phyloP scores from a whole-genome alignment of 2,113 vertebrate species.

The Manacus vitellinus region DNA sequence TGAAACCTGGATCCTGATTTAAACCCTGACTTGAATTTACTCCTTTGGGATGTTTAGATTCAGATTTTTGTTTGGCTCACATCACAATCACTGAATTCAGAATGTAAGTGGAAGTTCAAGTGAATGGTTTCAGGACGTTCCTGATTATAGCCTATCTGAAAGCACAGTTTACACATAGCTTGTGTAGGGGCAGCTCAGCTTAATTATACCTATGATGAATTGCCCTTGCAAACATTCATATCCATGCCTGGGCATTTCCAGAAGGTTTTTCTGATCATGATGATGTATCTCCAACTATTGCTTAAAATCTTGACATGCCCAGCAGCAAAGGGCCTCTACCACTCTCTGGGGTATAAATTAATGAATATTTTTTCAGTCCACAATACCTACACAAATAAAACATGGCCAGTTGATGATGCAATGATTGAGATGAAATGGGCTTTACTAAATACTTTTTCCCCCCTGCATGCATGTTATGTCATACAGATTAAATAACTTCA shows the following conservation, averaged over 20 bases:
- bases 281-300: not conserved
- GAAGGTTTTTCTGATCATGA: not conserved
- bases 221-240: not conserved
- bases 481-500: not conserved
- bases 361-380: not conserved
- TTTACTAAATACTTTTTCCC: not conserved
- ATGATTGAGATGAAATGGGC: not conserved
- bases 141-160: slow-evolving; percentile 2
- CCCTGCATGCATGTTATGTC: not conserved
- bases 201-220: not conserved
- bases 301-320: not conserved
- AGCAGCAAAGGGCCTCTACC: not conserved
- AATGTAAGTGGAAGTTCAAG: not conserved
- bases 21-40: slow-evolving; percentile 39
- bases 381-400: not conserved
- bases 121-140: not conserved
- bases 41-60: slow-evolving; percentile 34
- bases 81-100: slow-evolving; percentile 12
- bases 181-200: not conserved
- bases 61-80: slow-evolving; percentile 22
- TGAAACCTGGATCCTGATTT: slow-evolving; percentile 64
- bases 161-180: slow-evolving; percentile 3
- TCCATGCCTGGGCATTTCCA: slow-evolving; percentile 4
- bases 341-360: not conserved
- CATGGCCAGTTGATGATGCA: not conserved